phyloP scores from a whole-genome alignment of 2,797 vertebrate genomes.

The Scarus forsteni region DNA sequence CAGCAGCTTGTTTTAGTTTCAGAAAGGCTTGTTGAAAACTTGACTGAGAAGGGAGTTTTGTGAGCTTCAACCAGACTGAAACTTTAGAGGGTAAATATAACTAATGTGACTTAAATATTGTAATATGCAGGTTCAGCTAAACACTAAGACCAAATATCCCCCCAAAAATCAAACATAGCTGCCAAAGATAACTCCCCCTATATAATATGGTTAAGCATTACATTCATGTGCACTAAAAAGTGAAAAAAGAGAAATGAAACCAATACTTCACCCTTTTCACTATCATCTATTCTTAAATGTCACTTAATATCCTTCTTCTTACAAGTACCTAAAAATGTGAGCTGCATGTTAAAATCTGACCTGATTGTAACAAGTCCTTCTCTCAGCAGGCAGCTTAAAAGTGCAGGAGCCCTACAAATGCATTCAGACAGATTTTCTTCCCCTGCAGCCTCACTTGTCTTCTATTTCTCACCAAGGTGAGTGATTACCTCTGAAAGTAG shows the following conservation, averaged over 20 bases:
- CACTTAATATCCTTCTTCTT: not conserved
- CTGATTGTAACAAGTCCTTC: slow-evolving; percentile 20
- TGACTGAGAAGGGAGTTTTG: no score
- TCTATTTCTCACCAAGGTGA: slow-evolving; percentile 42
- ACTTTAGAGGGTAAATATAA: no score
- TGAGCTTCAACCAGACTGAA: no score
- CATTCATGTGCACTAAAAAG: not conserved
- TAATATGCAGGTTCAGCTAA: no score
- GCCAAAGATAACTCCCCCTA: no score
- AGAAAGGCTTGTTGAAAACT: no score
- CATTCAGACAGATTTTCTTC: slow-evolving; percentile 24
- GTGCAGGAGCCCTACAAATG: slow-evolving; percentile 18
- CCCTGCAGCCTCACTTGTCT: slow-evolving; percentile 19
- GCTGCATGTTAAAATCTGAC: slow-evolving; percentile 6
- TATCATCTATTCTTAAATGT: not conserved
- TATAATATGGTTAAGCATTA: not conserved
- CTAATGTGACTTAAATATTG: no score
- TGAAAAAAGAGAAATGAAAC: not conserved
- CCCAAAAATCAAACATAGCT: no score
- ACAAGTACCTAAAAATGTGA: slow-evolving; percentile 5
- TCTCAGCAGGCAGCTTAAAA: slow-evolving; percentile 17
- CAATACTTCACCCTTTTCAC: not conserved
- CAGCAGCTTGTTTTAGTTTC: no score
- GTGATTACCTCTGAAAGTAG: slow-evolving; percentile 48
- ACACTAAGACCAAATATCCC: no score